A percentile compares a stretch with the other conserved stretches of the same genome.
Evolutionary conservation across 2,113 vertebrate genomes (phyloP).

Genomic region (Brienomyrus brachyistius): DNA sequence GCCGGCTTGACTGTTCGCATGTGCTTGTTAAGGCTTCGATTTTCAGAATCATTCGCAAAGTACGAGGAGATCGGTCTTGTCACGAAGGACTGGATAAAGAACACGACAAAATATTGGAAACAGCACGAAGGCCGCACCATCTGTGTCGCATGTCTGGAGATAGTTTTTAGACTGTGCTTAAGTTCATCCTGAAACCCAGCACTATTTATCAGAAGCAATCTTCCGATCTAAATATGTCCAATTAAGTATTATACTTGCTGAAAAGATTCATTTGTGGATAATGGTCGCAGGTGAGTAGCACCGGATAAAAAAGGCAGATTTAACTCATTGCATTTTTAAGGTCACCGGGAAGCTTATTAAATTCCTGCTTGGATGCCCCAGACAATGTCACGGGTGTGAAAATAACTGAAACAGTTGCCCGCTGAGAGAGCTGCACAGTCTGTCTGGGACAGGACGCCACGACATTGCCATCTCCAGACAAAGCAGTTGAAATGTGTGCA

Average conservation of each 20-base stretch:
- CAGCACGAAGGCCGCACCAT: background rate
- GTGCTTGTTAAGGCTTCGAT: background rate
- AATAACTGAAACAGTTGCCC: background rate
- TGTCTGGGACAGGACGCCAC: background rate
- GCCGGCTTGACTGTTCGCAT: background rate
- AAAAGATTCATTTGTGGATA: background rate
- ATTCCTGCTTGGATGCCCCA: background rate
- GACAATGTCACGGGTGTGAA: background rate
- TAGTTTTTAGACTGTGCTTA: background rate
- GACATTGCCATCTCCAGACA: slow-evolving; percentile 18
- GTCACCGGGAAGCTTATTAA: background rate
- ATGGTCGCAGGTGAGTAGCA: background rate
- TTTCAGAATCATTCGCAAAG: slow-evolving; percentile 14
- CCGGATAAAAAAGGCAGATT: background rate
- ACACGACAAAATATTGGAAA: background rate
- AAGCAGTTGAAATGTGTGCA: background rate
- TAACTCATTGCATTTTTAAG: background rate
- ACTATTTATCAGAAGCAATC: background rate
- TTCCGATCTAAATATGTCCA: background rate
- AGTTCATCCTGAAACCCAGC: background rate
- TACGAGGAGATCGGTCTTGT: slow-evolving; percentile 21
- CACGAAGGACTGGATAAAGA: background rate
- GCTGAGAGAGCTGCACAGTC: background rate
- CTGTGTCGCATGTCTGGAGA: background rate
- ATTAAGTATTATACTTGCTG: background rate